Evolutionary conservation across 2,797 vertebrate genomes (phyloP), one percentile per base, ranked within the genome.

Genomic region (Arrhamphus sclerolepis): DNA sequence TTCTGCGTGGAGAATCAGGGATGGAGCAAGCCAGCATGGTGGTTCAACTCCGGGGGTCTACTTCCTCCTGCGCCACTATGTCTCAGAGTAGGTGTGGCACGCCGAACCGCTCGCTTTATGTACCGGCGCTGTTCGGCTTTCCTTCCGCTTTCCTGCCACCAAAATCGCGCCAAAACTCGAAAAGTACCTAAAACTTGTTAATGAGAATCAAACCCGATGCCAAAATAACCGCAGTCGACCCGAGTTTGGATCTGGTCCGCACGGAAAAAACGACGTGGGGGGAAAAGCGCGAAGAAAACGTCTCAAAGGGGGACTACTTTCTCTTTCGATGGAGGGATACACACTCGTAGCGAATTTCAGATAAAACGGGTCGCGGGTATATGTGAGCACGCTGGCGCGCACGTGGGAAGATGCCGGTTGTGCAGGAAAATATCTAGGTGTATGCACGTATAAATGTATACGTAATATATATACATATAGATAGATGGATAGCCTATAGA

Each of bases 111-210:
- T 41, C 24, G 4, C 40, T 59, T 86, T 92, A 87, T 87, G 83
- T 38, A 0, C 8, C 5, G 10, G 4, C 7, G 0, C 1, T 4
- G 19, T 46, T 0, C 7, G 17, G 0, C 22, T 86, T 13, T 83
- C 26, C 89, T n/a, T n/a, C n/a, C n/a, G n/a, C 11, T 90, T 89
- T 89, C 70, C 91, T 0, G 0, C 0, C 0, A 0, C 0, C 26
- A 86, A 89, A 90, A 80, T 69, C 90, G 90, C 93, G 93, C 92
- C 90, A 94, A 94, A 93, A 92, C 5, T 1, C 0, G 0, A 2
- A 49, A 54, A 59, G 0, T 4, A 0, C 4, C 0, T 0, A 11
- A 3, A 0, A 1, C 0, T 8, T 1, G 1, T 1, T 1, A 0
- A 1, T 1, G 5, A 0, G 3, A 4, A 18, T 7, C 2, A 1